Base-by-base conservation (phyloP, 2,888 invertebrate genomes). In the Callyntrura guangdongensis region DNA sequence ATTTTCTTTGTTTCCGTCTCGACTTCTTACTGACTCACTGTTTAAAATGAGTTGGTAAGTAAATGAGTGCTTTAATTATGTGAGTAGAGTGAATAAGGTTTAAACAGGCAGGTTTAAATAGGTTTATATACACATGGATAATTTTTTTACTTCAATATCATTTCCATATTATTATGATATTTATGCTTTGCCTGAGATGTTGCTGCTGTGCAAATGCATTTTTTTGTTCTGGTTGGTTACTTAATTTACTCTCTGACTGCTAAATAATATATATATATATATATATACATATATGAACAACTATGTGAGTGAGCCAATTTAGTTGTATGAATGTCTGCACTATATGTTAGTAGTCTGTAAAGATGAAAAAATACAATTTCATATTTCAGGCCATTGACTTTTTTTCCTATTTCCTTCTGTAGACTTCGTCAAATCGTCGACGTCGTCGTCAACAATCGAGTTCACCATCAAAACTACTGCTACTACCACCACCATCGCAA, bases 301-400 rank as follows among this genome's bases (percentile, higher is more conserved):
- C 8, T 20, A 3, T 17, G 14, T 49, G 8, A 67, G 1, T 12
- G 27, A 4, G 36, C 36, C 36, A 36, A 36, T 36, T 6, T 36
- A 36, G 36, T 36, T 14, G 9, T 17, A 69, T n/a, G 1, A 22
- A 64, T 69, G 36, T 36, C 36, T 6, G 36, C 36, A 36, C 36
- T 36, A 6, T 36, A 36, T 36, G 12, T 72, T 6, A 25, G 25
- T 8, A 53, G 53, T 49, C 53, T 25, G 22, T 56, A 45, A 72
- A 47, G 36, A 72, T 59, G 53, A 20, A 49, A 77, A 53, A 77
- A 17, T n/a, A 53, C 25, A 3, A 79, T 49, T 59, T 49, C 22
- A 61, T 59, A 64, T 64, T 69, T 69, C 85, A 86, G 90, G 90
- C 81, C 81, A 90, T 85, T 90, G 90, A 85, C 90, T 90, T 85